phyloP scores from a whole-genome alignment of 2,113 vertebrate genomes.

The Stigmatopora argus region DNA sequence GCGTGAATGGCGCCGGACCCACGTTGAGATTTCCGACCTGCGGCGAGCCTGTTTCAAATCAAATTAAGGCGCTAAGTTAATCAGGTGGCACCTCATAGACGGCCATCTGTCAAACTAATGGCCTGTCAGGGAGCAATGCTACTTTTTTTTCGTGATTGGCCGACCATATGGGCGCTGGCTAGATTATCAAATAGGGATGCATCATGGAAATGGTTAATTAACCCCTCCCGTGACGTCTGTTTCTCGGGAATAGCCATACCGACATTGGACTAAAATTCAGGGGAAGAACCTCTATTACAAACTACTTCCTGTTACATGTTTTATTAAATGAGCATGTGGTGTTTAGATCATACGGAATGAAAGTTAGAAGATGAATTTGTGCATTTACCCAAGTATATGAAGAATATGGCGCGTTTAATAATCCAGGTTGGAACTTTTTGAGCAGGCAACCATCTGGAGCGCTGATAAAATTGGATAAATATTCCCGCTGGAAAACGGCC shows the following conservation, averaged over 20 bases:
- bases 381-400: background rate
- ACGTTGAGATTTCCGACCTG: background rate
- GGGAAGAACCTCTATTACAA: too few species aligned
- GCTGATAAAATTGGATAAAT: background rate
- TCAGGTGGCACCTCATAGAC: conserved; percentile 45
- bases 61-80: conserved; percentile 50
- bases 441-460: background rate
- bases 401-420: background rate
- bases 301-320: too few species aligned
- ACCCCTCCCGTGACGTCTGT: background rate
- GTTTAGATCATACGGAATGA: background rate
- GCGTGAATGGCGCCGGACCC: background rate
- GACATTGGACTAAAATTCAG: background rate
- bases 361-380: background rate
- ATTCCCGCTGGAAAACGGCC: background rate
- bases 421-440: background rate
- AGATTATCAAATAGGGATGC: background rate
- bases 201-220: background rate
- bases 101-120: conserved; percentile 53
- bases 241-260: background rate
- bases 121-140: conserved; percentile 22
- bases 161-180: background rate
- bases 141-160: background rate
- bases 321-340: too few species aligned
- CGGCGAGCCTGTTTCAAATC: conserved; percentile 22